Base-by-base conservation (phyloP, 2,797 vertebrate species). In the Macroramphosus scolopax region DNA sequence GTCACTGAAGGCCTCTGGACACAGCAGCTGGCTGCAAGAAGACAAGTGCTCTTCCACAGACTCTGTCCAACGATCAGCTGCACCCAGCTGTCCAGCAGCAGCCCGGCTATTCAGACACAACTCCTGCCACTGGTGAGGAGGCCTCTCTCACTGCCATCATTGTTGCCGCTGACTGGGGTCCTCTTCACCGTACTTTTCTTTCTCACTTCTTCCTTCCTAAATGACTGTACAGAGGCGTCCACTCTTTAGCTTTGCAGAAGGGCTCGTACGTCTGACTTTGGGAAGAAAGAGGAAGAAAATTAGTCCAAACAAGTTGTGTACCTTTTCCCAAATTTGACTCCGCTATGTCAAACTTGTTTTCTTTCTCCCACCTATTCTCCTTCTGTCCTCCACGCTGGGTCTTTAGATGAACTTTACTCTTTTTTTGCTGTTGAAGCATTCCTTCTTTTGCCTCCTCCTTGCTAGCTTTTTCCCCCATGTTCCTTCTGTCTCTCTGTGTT, bases 21-120 rank as follows among this genome's bases (percentile, higher is more conserved):
- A 73, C 89, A 91, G 91, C 92, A 94, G 91, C 92, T 95, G 93
- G 91, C 89, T 87, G 88, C 89, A 92, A 91, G 90, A 92, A 92
- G 89, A 90, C 89, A 82, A 84, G 78, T 71, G 35, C 81, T 85
- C 82, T 89, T 90, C 88, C 87, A 77, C 85, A 89, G 59, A 66
- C 87, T 83, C 80, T 78, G 87, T 82, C 81, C 88, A 87, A 90
- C 88, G 92, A 91, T 93, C 91, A 87, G 88, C 78, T 89, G 89
- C 89, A 89, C 28, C 79, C 84, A 87, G 85, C 82, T 86, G 85
- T 87, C 84, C 15, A 56, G 72, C 81, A 83, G 79, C 76, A 81
- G 75, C 63, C 51, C 62, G 24, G 15, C 74, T 52, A 69, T 82
- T 83, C 77, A 78, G 47, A 53, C 51, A 4, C 54, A 20, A 54